Evolutionary conservation across 2,113 vertebrate genomes (phyloP).

Genomic region (Trichechus manatus): DNA sequence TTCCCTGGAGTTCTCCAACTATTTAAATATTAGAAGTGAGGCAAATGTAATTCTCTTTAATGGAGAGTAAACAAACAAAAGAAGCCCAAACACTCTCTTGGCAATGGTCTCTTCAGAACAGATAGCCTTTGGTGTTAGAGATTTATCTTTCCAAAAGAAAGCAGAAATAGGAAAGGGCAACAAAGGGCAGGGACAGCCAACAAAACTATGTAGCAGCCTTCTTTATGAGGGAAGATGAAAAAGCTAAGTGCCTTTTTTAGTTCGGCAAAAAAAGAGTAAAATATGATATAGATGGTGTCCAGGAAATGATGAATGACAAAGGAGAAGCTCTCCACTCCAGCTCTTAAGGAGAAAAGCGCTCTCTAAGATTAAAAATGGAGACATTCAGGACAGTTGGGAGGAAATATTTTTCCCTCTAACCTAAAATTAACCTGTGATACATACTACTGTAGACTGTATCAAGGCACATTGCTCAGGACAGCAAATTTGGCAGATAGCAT

Average conservation of each 20-base stretch:
- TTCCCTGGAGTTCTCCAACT: neutral
- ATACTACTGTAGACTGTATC: neutral
- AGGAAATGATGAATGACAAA: neutral
- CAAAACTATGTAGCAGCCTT: conserved; percentile 25
- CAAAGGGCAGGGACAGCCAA: neutral
- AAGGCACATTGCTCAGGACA: neutral
- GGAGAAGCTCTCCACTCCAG: neutral
- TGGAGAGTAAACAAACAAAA: conserved; percentile 32
- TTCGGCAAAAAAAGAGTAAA: conserved; percentile 11
- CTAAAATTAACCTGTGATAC: neutral
- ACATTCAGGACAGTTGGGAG: conserved; percentile 52
- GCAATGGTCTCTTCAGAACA: conserved; percentile 54
- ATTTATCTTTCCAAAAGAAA: conserved; percentile 61
- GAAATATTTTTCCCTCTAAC: neutral
- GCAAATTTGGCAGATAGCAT: neutral
- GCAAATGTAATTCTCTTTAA: conserved; percentile 30
- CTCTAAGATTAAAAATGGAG: conserved; percentile 60
- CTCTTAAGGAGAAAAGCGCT: conserved; percentile 36
- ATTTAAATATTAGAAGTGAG: conserved; percentile 18
- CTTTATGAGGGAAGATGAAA: conserved; percentile 23
- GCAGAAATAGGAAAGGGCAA: conserved; percentile 41
- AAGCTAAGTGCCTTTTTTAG: neutral
- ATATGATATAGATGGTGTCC: neutral
- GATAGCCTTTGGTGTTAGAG: neutral
- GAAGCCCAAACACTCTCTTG: conserved; percentile 25